Evolutionary conservation across 2,113 vertebrate species (phyloP).

Genomic region (Meles meles): DNA sequence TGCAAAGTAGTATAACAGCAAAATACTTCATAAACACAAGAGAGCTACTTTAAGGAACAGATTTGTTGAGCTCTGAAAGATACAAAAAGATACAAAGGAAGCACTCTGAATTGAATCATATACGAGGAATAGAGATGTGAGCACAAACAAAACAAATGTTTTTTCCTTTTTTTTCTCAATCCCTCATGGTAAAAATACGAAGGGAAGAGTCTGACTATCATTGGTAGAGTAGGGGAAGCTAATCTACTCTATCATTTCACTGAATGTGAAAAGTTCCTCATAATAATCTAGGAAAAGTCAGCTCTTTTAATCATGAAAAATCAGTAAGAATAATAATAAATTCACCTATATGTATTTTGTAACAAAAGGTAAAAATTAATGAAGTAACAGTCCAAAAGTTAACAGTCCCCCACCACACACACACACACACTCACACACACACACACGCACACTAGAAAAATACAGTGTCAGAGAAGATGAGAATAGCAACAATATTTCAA

Average conservation of each 20-base stretch:
- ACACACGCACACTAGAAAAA: background rate
- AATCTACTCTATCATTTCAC: background rate
- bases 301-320: background rate
- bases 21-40: background rate
- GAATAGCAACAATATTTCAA: background rate
- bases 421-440: background rate
- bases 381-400: background rate
- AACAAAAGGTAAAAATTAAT: background rate
- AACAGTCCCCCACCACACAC: too few relatives aligned
- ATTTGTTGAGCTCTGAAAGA: background rate
- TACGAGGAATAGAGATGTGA: background rate
- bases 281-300: background rate
- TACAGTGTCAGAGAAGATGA: background rate
- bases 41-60: background rate
- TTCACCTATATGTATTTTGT: background rate
- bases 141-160: too few relatives aligned
- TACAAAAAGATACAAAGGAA: background rate
- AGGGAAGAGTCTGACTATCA: background rate
- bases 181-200: background rate
- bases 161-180: background rate
- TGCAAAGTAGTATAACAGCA: background rate
- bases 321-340: background rate
- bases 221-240: background rate
- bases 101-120: background rate
- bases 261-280: background rate